Conservation (phyloP, 1,140 invertebrate genomes). For the Marisa cornuarietis region DNA sequence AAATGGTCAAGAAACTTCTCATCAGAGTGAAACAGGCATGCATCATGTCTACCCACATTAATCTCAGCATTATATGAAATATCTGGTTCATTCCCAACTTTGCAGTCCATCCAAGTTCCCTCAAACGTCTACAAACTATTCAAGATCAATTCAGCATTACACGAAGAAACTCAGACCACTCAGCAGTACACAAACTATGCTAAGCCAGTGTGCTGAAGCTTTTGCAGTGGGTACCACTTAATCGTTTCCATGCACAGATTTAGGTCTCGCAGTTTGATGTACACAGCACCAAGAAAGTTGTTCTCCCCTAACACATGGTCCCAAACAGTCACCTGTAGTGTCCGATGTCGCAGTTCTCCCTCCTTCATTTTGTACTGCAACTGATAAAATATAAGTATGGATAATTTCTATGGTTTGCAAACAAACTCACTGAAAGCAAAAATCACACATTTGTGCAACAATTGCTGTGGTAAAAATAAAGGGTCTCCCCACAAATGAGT, state of each 20-base stretch:
- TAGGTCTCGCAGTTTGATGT: conserved; percentile 76
- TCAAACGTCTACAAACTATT: too few relatives aligned
- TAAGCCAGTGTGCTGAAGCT: conserved; percentile 47
- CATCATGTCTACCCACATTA: too few relatives aligned
- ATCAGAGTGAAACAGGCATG: too few relatives aligned
- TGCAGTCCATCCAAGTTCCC: too few relatives aligned
- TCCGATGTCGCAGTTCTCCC: conserved; percentile 79
- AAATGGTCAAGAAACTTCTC: too few relatives aligned
- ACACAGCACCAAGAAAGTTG: conserved; percentile 89
- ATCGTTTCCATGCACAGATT: conserved; percentile 81
- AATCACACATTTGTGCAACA: background rate
- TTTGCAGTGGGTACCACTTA: conserved; percentile 65
- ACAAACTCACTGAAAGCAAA: background rate
- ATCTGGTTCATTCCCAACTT: too few relatives aligned
- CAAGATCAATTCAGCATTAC: too few relatives aligned
- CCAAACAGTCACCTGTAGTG: conserved; percentile 92
- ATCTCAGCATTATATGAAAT: too few relatives aligned
- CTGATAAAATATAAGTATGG: conserved; percentile 67
- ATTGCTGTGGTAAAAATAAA: too few relatives aligned
- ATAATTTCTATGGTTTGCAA: background rate
- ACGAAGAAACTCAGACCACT: too few relatives aligned
- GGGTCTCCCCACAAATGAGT: too few relatives aligned
- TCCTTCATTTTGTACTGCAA: conserved; percentile 88
- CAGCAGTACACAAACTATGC: conserved; percentile 20
- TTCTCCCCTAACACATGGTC: conserved; percentile 95